A percentile compares a stretch with the other conserved stretches of the same genome.
Evolutionary conservation across 2,888 invertebrate species (phyloP).

Genomic region (Molanna angustata): DNA sequence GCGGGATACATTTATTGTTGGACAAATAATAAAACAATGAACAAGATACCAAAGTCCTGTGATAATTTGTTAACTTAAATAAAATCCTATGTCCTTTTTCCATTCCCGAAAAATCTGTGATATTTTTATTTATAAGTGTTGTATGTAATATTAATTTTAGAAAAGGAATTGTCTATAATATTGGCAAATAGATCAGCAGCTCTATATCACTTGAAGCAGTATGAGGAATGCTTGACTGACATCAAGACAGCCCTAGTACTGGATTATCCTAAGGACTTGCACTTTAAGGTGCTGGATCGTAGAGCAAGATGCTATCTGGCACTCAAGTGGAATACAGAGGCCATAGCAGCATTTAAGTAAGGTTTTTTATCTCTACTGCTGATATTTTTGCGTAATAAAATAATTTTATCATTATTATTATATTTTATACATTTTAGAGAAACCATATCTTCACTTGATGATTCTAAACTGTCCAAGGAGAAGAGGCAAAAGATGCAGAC

Average conservation of each 20-base stretch:
- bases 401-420: too few relatives aligned
- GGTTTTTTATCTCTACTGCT: conserved; percentile 5
- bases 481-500: conserved; percentile 61
- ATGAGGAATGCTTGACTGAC: conserved; percentile 66
- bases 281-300: conserved; percentile 74
- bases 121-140: neutral
- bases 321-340: conserved; percentile 62
- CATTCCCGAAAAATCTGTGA: neutral
- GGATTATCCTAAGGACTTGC: conserved; percentile 68
- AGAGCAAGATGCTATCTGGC: conserved; percentile 69
- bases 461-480: conserved; percentile 61
- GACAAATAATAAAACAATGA: too few relatives aligned
- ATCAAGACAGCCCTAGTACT: conserved; percentile 63
- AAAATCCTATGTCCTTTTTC: too few relatives aligned
- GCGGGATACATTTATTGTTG: too few relatives aligned
- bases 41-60: too few relatives aligned
- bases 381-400: neutral
- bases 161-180: conserved; percentile 62
- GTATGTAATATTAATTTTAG: too few relatives aligned
- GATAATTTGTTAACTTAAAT: too few relatives aligned
- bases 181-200: conserved; percentile 81
- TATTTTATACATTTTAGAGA: conserved; percentile 44
- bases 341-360: conserved; percentile 60
- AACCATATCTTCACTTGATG: conserved; percentile 66
- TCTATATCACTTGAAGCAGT: conserved; percentile 68